Percentiles rank a stretch among this genome's conserved stretches.
Conservation (phyloP, 1,140 invertebrate genomes). For the Drosophila rhopaloa region DNA sequence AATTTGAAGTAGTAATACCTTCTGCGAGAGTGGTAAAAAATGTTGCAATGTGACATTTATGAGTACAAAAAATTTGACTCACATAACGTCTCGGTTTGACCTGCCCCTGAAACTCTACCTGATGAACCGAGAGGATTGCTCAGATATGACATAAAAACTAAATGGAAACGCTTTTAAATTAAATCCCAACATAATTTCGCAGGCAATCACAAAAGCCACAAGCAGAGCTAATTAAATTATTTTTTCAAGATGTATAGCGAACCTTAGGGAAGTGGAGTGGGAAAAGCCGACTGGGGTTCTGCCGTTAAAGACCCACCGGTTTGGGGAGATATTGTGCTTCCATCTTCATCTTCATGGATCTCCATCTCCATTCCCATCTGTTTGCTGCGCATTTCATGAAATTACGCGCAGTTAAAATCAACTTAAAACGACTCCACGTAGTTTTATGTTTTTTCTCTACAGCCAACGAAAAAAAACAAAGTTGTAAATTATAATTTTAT, state of each 20-base stretch:
- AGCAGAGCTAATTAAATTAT: conserved; percentile 79
- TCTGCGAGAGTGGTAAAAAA: no score
- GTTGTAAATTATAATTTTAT: conserved; percentile 82
- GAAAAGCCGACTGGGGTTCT: not conserved
- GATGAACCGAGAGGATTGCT: not conserved
- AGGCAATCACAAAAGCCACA: conserved; percentile 64
- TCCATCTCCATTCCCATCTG: conserved; percentile 24
- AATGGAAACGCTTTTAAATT: conserved; percentile 49
- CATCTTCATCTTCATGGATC: conserved; percentile 37
- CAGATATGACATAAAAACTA: conserved; percentile 24
- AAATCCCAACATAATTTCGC: conserved; percentile 53
- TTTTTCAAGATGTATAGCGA: conserved; percentile 35
- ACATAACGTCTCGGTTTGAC: not conserved
- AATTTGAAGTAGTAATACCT: no score
- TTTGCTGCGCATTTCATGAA: conserved; percentile 63
- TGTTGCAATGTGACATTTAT: no score
- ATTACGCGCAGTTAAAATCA: conserved; percentile 77
- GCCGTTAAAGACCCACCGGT: conserved; percentile 22
- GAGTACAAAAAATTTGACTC: no score
- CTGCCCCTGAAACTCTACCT: conserved; percentile 14
- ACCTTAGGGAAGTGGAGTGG: not conserved
- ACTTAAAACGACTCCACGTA: conserved; percentile 77
- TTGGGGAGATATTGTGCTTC: conserved; percentile 18
- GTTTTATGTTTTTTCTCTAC: conserved; percentile 64
- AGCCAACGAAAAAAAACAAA: conserved; percentile 63